Evolutionary conservation across 2,113 vertebrate genomes (phyloP), one percentile per base, ranked within the genome.

Genomic region (Pluvianellus socialis): DNA sequence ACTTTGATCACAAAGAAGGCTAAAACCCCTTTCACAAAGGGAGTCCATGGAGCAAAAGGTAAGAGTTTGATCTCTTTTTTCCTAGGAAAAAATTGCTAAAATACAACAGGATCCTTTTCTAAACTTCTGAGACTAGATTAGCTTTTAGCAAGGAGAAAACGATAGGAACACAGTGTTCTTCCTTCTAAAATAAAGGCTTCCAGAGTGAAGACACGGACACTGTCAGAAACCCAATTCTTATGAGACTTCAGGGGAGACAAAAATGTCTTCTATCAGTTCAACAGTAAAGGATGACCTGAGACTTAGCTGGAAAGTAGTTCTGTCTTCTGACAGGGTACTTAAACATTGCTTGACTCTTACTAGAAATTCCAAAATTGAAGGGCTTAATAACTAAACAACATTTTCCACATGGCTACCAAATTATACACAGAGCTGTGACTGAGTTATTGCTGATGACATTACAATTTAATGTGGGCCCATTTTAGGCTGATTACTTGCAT

Each of bases 401-500:
- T 88, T 94, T 90, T 80, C 74, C 21, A 55, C 20, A 38, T 86
- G 28, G 86, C 86, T 86, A 66, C 24, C 8, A 44, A 59, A 67
- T 35, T 44, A 2, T 74, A 83, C 8, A 8, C 33, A 90, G 74
- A 90, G 24, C 35, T 62, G 19, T 86, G 90, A 83, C 71, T 80
- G 67, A 87, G 55, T 92, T 96, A 86, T 84, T 83, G 23, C 79
- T 95, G 87, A 92, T 76, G 58, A 81, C 80, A 93, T 79, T 86
- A 70, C 55, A 88, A 61, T 92, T 87, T 88, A n/a, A 28, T 82
- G 22, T 49, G 59, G n/a, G 26, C 65, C 53, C 79, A 66, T 89
- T 96, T 95, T 84, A 90, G 50, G 24, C 19, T 92, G 93, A 95
- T 92, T 94, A 84, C 55, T 92, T 77, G 59, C 74, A 93, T 95